These are phyloP conservation scores for Leptobrachium leishanense DNA, from an alignment of 2,113 vertebrate species.

Conservation along the genomic window DNA sequence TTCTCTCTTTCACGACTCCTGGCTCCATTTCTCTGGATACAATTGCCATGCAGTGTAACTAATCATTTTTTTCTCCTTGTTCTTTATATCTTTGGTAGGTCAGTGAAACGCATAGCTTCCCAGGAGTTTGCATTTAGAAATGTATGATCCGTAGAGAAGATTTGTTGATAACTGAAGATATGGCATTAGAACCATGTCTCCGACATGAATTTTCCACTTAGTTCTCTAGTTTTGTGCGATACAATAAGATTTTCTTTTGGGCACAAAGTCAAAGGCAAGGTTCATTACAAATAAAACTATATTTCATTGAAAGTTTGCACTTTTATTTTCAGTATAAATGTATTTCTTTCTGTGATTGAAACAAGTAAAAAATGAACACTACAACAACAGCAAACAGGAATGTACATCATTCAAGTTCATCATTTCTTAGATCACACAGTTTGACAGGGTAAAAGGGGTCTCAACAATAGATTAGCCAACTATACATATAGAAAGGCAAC, in stretches of 20 bases:
- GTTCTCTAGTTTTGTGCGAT: neutral
- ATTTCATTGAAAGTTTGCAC: too few relatives aligned
- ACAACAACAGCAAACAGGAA: too few relatives aligned
- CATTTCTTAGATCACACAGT: too few relatives aligned
- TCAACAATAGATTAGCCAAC: too few relatives aligned
- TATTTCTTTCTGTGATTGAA: too few relatives aligned
- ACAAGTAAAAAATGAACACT: too few relatives aligned
- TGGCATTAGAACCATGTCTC: constrained; percentile 19
- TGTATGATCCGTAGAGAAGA: constrained; percentile 2
- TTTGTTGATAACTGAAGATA: constrained; percentile 8
- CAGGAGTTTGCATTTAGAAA: constrained; percentile 31
- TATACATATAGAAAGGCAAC: too few relatives aligned
- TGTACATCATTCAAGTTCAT: too few relatives aligned
- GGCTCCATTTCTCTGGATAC: constrained; percentile 25
- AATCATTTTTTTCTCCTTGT: constrained; percentile 27
- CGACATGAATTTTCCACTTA: constrained; percentile 7
- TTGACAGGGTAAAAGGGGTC: too few relatives aligned
- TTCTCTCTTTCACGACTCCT: constrained; percentile 1
- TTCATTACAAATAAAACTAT: neutral
- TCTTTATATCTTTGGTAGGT: constrained; percentile 39
- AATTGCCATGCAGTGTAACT: constrained; percentile 33
- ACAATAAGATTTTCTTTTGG: constrained; percentile 15
- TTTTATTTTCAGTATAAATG: too few relatives aligned
- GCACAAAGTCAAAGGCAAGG: constrained; percentile 4
- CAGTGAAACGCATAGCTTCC: constrained; percentile 23